phyloP scores from a whole-genome alignment of 1,140 invertebrate genomes.

The Philopotamus ludificatus region DNA sequence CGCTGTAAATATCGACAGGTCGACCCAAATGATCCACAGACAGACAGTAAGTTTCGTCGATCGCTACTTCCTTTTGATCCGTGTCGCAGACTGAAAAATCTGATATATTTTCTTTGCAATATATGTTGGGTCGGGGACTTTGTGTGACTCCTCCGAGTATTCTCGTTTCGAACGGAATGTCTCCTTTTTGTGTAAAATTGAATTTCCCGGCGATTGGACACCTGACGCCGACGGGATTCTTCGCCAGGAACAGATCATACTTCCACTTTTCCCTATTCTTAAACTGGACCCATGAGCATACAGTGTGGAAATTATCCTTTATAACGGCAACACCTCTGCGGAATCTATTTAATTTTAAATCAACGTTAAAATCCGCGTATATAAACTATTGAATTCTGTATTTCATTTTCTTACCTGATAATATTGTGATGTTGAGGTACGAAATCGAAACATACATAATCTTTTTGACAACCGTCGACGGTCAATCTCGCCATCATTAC shows the following conservation, averaged over 20 bases:
- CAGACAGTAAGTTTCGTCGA: slow-evolving; percentile 94
- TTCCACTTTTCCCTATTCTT: slow-evolving; percentile 81
- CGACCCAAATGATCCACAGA: slow-evolving; percentile 92
- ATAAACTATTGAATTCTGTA: not conserved
- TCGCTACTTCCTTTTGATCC: slow-evolving; percentile 88
- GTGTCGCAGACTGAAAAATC: slow-evolving; percentile 92
- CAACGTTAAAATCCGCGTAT: not conserved
- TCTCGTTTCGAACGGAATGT: slow-evolving; percentile 85
- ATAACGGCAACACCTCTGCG: slow-evolving; percentile 88
- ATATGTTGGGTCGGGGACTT: slow-evolving; percentile 86
- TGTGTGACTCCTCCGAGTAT: slow-evolving; percentile 93
- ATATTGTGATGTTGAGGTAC: slow-evolving; percentile 94
- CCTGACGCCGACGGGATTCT: slow-evolving; percentile 87
- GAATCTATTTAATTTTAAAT: slow-evolving; percentile 66
- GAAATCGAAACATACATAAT: slow-evolving; percentile 97
- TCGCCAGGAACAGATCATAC: slow-evolving; percentile 84
- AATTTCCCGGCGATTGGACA: slow-evolving; percentile 97
- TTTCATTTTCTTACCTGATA: slow-evolving; percentile 59
- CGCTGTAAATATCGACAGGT: slow-evolving; percentile 93
- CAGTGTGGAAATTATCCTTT: slow-evolving; percentile 85
- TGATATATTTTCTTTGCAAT: slow-evolving; percentile 91
- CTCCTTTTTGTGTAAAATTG: slow-evolving; percentile 86
- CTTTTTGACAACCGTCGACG: slow-evolving; percentile 96
- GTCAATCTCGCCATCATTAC: slow-evolving; percentile 95
- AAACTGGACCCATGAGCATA: slow-evolving; percentile 93